Conservation (phyloP, 2,113 vertebrate species). For the Elanus axillaris region DNA sequence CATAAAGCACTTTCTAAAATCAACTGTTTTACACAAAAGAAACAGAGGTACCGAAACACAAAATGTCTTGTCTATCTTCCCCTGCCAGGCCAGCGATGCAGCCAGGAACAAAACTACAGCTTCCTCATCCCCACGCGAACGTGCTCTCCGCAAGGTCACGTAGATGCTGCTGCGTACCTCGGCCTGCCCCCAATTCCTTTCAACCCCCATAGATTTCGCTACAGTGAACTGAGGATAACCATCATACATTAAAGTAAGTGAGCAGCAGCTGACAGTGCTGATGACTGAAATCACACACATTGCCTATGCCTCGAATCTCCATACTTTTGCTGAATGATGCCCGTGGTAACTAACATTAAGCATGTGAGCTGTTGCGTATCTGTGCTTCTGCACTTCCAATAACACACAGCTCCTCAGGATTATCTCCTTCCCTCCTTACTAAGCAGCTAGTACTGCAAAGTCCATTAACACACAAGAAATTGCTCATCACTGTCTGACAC, state of each 20-base stretch:
- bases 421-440: slow-evolving; percentile 20
- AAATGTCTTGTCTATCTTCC: background rate
- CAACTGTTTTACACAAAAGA: background rate
- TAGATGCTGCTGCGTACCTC: accelerated
- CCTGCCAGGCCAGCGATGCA: background rate
- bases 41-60: background rate
- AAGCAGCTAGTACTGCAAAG: slow-evolving; percentile 23
- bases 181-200: background rate
- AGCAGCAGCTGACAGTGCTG: background rate
- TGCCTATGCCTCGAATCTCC: background rate
- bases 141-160: accelerated
- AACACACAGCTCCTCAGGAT: background rate
- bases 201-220: background rate
- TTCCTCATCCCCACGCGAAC: background rate
- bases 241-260: accelerated
- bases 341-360: background rate
- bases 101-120: background rate
- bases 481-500: background rate
- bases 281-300: background rate
- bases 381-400: background rate
- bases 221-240: background rate
- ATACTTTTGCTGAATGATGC: background rate
- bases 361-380: background rate
- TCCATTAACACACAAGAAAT: background rate
- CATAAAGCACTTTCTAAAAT: background rate